Evolutionary conservation across 2,113 vertebrate species (phyloP).

Genomic region (Rhabdornis inornatus): DNA sequence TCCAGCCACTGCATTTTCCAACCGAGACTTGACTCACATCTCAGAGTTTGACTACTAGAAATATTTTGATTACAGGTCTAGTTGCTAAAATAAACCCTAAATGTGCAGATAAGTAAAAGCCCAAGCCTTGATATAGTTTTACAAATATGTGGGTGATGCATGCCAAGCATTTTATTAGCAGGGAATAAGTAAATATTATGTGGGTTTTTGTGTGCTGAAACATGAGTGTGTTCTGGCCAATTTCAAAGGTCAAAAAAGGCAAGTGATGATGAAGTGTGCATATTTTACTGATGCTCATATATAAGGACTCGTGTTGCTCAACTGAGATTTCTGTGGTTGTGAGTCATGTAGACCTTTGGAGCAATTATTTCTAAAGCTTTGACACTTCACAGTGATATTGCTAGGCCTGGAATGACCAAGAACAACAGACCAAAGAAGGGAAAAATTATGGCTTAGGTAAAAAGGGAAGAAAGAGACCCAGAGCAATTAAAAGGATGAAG

Average conservation of each 20-base stretch:
- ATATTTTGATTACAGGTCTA: neutral
- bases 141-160: neutral
- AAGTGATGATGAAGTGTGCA: neutral
- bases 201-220: neutral
- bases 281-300: neutral
- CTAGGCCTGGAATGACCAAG: neutral
- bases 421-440: neutral
- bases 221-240: neutral
- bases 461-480: neutral
- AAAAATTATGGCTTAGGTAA: neutral
- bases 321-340: neutral
- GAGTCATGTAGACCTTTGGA: neutral
- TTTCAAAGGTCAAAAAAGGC: neutral
- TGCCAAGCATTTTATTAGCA: neutral
- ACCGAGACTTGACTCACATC: neutral
- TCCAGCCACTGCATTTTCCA: neutral
- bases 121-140: neutral
- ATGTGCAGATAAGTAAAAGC: neutral
- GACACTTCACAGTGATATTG: neutral
- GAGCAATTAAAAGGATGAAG: neutral
- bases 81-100: neutral
- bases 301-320: neutral
- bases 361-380: neutral
- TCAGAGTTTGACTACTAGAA: neutral
- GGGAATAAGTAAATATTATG: neutral